phyloP scores from a whole-genome alignment of 1,140 invertebrate species.

The Phortica variegata region DNA sequence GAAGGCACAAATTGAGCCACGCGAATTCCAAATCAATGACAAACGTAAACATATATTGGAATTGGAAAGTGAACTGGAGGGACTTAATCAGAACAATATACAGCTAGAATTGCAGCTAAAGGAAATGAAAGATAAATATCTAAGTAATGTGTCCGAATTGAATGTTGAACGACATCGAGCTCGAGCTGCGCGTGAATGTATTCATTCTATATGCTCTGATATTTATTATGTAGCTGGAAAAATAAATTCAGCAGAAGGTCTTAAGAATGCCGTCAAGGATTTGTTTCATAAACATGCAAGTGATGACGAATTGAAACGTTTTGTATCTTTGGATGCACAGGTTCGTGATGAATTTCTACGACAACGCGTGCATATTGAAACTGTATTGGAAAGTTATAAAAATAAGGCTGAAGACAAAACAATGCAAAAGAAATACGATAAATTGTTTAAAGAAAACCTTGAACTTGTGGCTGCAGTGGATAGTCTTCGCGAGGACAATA shows the following conservation, averaged over 20 bases:
- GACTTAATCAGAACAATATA: slow-evolving; percentile 64
- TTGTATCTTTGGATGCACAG: slow-evolving; percentile 67
- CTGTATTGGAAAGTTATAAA: slow-evolving; percentile 65
- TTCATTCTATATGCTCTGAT: slow-evolving; percentile 77
- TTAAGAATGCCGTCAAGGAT: slow-evolving; percentile 76
- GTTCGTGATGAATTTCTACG: slow-evolving; percentile 75
- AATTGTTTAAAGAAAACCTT: slow-evolving; percentile 71
- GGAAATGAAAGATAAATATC: slow-evolving; percentile 75
- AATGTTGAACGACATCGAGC: slow-evolving; percentile 66
- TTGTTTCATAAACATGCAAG: slow-evolving; percentile 64
- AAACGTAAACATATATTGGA: slow-evolving; percentile 78
- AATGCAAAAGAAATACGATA: slow-evolving; percentile 34
- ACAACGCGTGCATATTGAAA: slow-evolving; percentile 78
- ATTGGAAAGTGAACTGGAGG: slow-evolving; percentile 67
- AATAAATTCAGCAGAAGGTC: slow-evolving; percentile 72
- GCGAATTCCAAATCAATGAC: slow-evolving; percentile 75
- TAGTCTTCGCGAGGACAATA: slow-evolving; percentile 30
- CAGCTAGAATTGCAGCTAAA: slow-evolving; percentile 71
- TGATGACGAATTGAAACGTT: slow-evolving; percentile 66
- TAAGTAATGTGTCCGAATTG: slow-evolving; percentile 68
- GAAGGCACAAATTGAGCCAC: slow-evolving; percentile 80
- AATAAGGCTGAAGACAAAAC: slow-evolving; percentile 31
- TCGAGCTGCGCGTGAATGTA: slow-evolving; percentile 65
- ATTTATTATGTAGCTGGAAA: slow-evolving; percentile 73
- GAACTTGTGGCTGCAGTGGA: slow-evolving; percentile 67